Conservation (phyloP, 2,797 vertebrate genomes). For the Macropodus opercularis region DNA sequence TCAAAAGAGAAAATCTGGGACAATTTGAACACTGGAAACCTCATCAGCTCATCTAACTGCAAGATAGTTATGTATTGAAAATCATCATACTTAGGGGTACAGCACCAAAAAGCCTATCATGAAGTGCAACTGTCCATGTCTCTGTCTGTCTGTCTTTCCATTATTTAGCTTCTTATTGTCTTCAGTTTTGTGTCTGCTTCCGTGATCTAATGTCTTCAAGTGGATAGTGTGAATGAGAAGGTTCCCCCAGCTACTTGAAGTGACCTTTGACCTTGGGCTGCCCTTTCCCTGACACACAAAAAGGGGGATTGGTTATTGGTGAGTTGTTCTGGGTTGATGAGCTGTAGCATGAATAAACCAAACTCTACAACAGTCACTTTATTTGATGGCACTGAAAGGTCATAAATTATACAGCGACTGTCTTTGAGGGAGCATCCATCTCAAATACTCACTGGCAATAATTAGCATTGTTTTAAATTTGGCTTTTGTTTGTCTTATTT, state of each 20-base stretch:
- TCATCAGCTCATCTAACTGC: too few relatives aligned
- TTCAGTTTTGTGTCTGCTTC: slow-evolving; percentile 38
- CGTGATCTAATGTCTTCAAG: slow-evolving; percentile 77
- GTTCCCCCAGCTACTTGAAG: slow-evolving; percentile 72
- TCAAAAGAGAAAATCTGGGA: slow-evolving; percentile 18
- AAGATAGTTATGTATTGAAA: too few relatives aligned
- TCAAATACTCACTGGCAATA: not conserved
- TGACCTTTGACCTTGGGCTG: slow-evolving; percentile 80
- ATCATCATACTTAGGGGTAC: too few relatives aligned
- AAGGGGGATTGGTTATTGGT: slow-evolving; percentile 58
- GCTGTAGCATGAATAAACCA: not conserved
- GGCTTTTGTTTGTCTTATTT: slow-evolving; percentile 18
- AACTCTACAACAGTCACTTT: not conserved
- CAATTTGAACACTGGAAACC: slow-evolving; percentile 7
- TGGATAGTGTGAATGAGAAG: slow-evolving; percentile 79
- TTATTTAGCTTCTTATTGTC: too few relatives aligned
- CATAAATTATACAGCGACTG: not conserved
- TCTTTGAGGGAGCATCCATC: not conserved
- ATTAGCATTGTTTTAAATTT: not conserved
- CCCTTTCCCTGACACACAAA: slow-evolving; percentile 75
- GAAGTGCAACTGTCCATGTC: too few relatives aligned
- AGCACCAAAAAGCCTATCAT: too few relatives aligned
- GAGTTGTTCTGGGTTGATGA: slow-evolving; percentile 7
- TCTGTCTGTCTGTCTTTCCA: not conserved
- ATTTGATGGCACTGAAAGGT: slow-evolving; percentile 8